These are phyloP conservation scores for Amiota mariae DNA, from an alignment of 2,888 invertebrate genomes.

Conservation along the genomic window DNA sequence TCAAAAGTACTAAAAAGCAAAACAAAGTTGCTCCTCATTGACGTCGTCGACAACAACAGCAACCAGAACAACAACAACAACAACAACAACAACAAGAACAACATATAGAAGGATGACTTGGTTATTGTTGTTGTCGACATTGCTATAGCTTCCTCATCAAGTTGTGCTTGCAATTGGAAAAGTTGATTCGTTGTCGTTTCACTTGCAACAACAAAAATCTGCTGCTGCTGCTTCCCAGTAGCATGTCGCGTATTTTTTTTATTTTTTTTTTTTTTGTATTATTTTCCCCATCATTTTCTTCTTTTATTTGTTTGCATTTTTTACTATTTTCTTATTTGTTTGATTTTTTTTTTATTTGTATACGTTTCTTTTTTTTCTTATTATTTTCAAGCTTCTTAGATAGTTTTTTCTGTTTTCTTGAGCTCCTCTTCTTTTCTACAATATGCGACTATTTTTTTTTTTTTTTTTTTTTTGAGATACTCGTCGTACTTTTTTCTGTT, in stretches of 20 bases:
- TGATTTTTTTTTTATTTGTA: constrained; percentile 27
- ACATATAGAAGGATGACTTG: constrained; percentile 37
- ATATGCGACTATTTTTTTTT: too few relatives aligned
- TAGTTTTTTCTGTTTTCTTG: constrained; percentile 4
- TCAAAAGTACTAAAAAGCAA: constrained; percentile 67
- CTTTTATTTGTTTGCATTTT: constrained; percentile 37
- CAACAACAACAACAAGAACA: constrained; percentile 27
- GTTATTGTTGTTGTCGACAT: constrained; percentile 41
- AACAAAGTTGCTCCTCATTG: constrained; percentile 60
- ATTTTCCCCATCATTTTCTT: constrained; percentile 26
- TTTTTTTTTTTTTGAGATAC: too few relatives aligned
- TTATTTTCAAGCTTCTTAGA: not conserved
- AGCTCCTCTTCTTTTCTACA: not conserved
- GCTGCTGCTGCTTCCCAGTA: constrained; percentile 32
- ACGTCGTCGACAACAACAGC: constrained; percentile 27
- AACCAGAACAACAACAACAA: constrained; percentile 23
- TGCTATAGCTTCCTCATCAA: not conserved
- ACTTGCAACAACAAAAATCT: constrained; percentile 42
- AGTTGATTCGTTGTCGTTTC: constrained; percentile 5
- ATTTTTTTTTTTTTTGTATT: constrained; percentile 41
- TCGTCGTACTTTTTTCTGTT: not conserved
- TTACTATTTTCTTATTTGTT: constrained; percentile 40
- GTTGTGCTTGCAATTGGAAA: constrained; percentile 24
- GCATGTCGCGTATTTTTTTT: constrained; percentile 22
- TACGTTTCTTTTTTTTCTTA: constrained; percentile 12